Evolutionary conservation across 2,797 vertebrate species (phyloP), one percentile per base, ranked within the genome.

Genomic region (Hippopotamyrus pictus): DNA sequence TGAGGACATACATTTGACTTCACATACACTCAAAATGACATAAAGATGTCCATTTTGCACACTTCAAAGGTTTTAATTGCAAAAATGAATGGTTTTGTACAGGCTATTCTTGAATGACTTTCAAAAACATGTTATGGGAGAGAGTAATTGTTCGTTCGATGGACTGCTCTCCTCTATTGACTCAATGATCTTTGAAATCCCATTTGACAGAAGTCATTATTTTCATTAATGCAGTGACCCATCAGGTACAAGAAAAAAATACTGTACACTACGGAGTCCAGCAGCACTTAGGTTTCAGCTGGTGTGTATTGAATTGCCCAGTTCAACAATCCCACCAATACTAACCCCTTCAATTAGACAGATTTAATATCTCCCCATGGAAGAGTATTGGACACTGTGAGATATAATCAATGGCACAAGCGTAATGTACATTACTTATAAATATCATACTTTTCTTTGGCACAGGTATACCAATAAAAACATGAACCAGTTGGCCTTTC

Each of bases 141-240:
- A 46, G n/a, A 86, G 46, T 25, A 53, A 86, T 53, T 50, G 51
- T 14, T 48, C 84, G 2, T 86, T 29, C n/a, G n/a, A 44, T 25
- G 12, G 44, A 25, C 84, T 53, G 84, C 17, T 86, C 51, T 53
- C 29, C 84, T 86, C 84, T 22, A 86, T 86, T 86, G 41, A 86
- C 46, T 53, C 51, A 86, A 86, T 50, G 84, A 86, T 50, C 22
- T 86, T 50, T 86, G 84, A 86, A 86, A 86, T 86, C 84, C 48
- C 84, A 86, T 48, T 29, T 86, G 83, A 51, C 44, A 86, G 51
- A 48, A 86, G n/a, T 53, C 84, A 50, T 86, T 46, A 86, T 86
- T 86, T 86, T 25, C 46, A 86, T 50, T n/a, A 86, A 86, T 86
- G 46, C 84, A 53, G 51, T 50, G 84, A 86, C 84, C 84, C 51